Evolutionary conservation across 2,888 invertebrate genomes (phyloP), one percentile per base, ranked within the genome.

Genomic region (Macaria notata): DNA sequence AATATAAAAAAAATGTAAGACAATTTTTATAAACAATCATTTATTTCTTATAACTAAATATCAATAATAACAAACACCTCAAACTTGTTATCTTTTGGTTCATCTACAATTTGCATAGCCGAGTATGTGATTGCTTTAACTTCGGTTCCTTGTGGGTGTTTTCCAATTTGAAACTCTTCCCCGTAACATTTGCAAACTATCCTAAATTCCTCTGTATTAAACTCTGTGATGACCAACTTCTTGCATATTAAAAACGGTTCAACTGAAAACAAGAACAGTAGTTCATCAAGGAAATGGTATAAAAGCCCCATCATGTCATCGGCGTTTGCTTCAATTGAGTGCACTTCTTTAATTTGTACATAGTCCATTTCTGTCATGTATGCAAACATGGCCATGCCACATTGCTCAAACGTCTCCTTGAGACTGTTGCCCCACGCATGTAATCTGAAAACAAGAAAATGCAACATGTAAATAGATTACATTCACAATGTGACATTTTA

Each of bases 111-210:
- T 91, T 99, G 99, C 99, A 99, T 99, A 54, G 98, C 98, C 5
- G 99, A 99, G 87, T 99, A 99, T 4, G 99, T 99, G 66, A 99
- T 99, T 38, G 99, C 99, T 85, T 99, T 99, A 3, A 99, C 98
- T 91, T 99, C 99, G 3, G 98, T 96, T 9, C 99, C 99, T 88
- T 98, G 99, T 0, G 98, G 97, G 91, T 99, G 99, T 85, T 97
- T 98, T 1, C 95, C 95, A 55, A 99, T 92, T 72, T 94, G 93
- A 86, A 99, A 99, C 71, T 96, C 95, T 89, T 99, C 99, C n/a
- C 99, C 99, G 76, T 95, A 97, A 78, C 95, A 95, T 69, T 93
- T 93, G 74, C 95, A 95, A 68, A 94, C 95, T 75, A 99, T 96
- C 75, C 93, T 94, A 79, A 97, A 97, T 70, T 95, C 95, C 73